Evolutionary conservation across 2,888 invertebrate species (phyloP), one percentile per base, ranked within the genome.

Genomic region (Xylota segnis): DNA sequence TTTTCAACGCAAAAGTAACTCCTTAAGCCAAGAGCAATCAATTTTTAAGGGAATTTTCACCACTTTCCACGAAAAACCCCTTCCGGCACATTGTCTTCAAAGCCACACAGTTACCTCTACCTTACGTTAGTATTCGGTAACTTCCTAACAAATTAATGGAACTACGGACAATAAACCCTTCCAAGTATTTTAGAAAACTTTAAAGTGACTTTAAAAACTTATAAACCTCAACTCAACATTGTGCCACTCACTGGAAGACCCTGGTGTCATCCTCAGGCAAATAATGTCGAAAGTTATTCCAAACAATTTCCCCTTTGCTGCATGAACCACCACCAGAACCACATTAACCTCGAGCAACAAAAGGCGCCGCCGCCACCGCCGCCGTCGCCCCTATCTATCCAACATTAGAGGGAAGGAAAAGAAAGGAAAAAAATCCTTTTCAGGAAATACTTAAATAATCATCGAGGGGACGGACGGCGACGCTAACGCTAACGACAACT

Each of bases 181-280:
- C 14, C 52, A 74, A 75, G 50, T 52, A 70, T 70, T 72, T 66
- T n/a, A 7, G 7, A 66, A 76, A 71, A 72, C 78, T 79, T 79
- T 54, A 72, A 72, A 29, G 50, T 71, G 71, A 72, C 75, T 70
- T 68, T 70, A 66, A 47, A 68, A 61, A 82, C 75, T 72, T 12
- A 63, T 2, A 23, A 23, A 70, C 63, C 61, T 79, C 43, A 65
- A 70, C 79, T 81, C 16, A 68, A 29, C 43, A 72, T 78, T 54
- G 45, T 83, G 78, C 66, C 66, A 78, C 59, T 83, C 65, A 77
- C 29, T 68, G 27, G 3, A 70, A 58, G 72, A 56, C 65, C 58
- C 70, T 72, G 47, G 34, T 76, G 82, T 76, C 82, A 82, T 82
- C 82, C 82, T 23, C 76, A 86, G 82, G 82, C 86, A 72, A 76